Evolutionary conservation across 2,888 invertebrate species (phyloP), one percentile per base, ranked within the genome.

Genomic region (Tanypteryx hageni): DNA sequence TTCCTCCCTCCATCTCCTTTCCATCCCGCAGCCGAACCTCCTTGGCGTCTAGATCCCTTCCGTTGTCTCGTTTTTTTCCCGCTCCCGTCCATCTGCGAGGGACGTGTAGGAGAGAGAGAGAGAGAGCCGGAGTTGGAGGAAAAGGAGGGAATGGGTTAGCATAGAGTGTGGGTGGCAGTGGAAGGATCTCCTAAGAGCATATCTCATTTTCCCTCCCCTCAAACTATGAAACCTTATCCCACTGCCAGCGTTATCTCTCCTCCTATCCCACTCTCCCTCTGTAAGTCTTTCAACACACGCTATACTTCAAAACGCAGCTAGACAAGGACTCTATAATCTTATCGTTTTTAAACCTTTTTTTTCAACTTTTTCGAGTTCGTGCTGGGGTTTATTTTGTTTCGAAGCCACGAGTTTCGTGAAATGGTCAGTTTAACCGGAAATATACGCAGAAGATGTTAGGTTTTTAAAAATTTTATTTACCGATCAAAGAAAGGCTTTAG

Each of bases 1-100:
- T 44, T 16, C 83, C 44, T 16, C 10, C 16, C 83, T 27, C 44
- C 31, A 13, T 31, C 10, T 82, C 58, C n/a, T 59, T 44, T 56
- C 84, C 84, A n/a, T n/a, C n/a, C 10, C 14, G 27, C 22, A 16
- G n/a, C 22, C 68, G n/a, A 64, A 14, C 64, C 64, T 14, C 64
- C 64, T 14, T 22, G 86, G 61, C 61, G 86, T 86, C 89, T 89
- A 64, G 44, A n/a, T 89, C 89, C 68, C 89, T 89, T 89, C 89
- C 89, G 89, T 64, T 89, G 31, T 89, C 44, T 31, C 31, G 27
- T 57, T 44, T 64, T 64, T 61, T 89, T 31, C 18, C 44, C 57
- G 27, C 9, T 31, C 64, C 59, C 13, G 31, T 86, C 89, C 89
- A 64, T 68, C 86, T 86, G 86, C 18, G 61, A 16, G 31, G 31